Evolutionary conservation across 2,797 vertebrate species (phyloP).

Genomic region (Manis pentadactyla): DNA sequence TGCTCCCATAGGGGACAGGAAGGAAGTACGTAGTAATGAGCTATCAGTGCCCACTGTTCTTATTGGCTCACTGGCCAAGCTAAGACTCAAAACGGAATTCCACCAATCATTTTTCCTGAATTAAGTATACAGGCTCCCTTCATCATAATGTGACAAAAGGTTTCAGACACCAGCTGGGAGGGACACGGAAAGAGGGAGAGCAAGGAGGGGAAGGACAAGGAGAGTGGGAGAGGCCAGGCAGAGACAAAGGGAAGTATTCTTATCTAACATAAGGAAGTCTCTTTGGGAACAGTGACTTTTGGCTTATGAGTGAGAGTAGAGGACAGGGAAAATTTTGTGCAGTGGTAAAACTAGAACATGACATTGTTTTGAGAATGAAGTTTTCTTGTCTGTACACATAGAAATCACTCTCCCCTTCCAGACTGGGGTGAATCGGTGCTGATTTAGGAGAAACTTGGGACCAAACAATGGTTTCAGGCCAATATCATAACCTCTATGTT

Average conservation of each 20-base stretch:
- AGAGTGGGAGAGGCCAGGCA: neutral
- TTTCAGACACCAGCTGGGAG: neutral
- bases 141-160: neutral
- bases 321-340: neutral
- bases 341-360: conserved; percentile 52
- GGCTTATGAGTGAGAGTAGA: neutral
- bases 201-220: neutral
- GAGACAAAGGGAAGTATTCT: conserved; percentile 13
- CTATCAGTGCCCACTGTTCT: conserved; percentile 25
- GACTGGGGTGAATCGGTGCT: neutral
- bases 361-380: neutral
- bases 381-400: conserved; percentile 26
- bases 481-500: neutral
- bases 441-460: neutral
- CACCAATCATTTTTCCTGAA: conserved; percentile 50
- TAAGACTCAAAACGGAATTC: conserved; percentile 51
- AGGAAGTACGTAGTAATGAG: neutral
- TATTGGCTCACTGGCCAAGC: neutral
- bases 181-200: neutral
- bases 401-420: conserved; percentile 21
- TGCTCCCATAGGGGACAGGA: conserved; percentile 11
- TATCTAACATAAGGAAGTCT: neutral
- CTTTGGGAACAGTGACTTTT: conserved; percentile 38
- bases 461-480: neutral
- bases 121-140: neutral